These are phyloP conservation scores for Ammospiza caudacuta DNA, from an alignment of 2,113 vertebrate genomes.

Conservation along the genomic window DNA sequence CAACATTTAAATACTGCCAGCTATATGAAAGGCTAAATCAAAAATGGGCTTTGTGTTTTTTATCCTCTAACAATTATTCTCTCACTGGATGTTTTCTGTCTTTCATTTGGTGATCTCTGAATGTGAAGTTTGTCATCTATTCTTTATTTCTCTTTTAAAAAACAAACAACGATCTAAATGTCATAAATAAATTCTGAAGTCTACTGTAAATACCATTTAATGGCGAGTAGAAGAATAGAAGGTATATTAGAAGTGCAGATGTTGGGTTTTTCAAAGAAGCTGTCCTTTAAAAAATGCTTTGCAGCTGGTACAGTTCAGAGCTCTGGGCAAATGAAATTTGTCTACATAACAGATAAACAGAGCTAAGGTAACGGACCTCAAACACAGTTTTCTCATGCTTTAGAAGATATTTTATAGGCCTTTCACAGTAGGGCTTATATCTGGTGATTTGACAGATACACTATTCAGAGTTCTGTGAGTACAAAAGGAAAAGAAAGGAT, in stretches of 20 bases:
- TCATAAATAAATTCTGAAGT: neutral
- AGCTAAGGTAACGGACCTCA: neutral
- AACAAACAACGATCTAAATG: neutral
- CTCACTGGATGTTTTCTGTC: neutral
- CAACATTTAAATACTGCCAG: constrained; percentile 42
- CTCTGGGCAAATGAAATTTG: neutral
- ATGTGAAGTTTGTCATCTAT: neutral
- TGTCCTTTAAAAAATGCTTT: neutral
- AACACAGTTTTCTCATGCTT: neutral
- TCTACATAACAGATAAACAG: neutral
- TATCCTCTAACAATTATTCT: constrained; percentile 21
- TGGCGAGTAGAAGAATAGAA: neutral
- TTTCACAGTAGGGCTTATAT: neutral
- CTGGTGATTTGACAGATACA: neutral
- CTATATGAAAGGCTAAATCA: constrained; percentile 39
- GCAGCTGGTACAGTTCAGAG: neutral
- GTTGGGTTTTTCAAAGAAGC: neutral
- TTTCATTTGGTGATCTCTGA: neutral
- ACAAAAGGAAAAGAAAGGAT: neutral
- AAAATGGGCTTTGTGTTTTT: neutral
- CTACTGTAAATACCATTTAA: neutral
- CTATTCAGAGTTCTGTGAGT: neutral
- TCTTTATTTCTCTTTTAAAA: neutral
- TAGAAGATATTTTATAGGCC: neutral
- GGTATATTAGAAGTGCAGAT: neutral